Evolutionary conservation across 2,888 invertebrate genomes (phyloP).

Genomic region (Camponotus fellah): DNA sequence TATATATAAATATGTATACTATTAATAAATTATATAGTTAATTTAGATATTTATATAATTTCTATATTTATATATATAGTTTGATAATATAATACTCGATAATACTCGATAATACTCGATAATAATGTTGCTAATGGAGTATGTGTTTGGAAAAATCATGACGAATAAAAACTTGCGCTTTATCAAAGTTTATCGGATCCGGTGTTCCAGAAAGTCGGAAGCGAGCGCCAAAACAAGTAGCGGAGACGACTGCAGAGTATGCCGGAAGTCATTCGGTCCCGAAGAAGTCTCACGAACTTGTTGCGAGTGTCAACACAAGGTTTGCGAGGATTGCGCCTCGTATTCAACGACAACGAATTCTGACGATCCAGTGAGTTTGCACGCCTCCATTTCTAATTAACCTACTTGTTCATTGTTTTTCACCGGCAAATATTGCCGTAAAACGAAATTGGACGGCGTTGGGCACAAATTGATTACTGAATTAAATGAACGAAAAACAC

Average conservation of each 20-base stretch:
- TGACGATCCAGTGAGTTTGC: conserved; percentile 91
- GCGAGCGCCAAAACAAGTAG: conserved; percentile 92
- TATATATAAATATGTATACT: not conserved
- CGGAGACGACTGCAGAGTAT: conserved; percentile 93
- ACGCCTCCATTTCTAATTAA: conserved; percentile 30
- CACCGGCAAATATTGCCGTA: conserved; percentile 36
- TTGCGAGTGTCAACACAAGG: conserved; percentile 95
- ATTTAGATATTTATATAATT: not conserved
- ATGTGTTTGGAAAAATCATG: not conserved
- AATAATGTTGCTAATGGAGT: not conserved
- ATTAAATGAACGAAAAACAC: conserved; percentile 9
- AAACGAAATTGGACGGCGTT: conserved; percentile 10
- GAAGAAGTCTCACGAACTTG: conserved; percentile 96
- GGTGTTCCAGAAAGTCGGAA: conserved; percentile 86
- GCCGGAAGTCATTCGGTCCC: conserved; percentile 95
- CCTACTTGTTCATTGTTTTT: conserved; percentile 30
- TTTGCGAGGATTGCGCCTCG: conserved; percentile 97
- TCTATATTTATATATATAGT: not conserved
- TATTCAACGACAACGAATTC: conserved; percentile 95
- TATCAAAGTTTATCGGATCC: conserved; percentile 8
- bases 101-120: not conserved
- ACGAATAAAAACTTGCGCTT: not conserved
- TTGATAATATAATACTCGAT: not conserved
- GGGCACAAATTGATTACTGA: conserved; percentile 28
- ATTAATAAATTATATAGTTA: not conserved